phyloP scores from a whole-genome alignment of 2,113 vertebrate species.

The Burhinus oedicnemus region DNA sequence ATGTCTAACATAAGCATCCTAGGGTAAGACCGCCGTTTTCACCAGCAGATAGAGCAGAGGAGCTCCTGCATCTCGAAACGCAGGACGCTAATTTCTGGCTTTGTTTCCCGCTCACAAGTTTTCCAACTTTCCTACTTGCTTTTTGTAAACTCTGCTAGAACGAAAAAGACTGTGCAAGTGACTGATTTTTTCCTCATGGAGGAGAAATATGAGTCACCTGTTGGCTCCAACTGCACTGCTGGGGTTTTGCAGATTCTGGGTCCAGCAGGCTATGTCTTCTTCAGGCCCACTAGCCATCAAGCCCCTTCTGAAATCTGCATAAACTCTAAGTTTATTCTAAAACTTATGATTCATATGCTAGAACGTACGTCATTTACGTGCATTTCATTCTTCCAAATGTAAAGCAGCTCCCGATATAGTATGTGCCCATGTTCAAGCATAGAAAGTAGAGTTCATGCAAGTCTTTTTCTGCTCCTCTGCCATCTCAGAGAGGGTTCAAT shows the following conservation, averaged over 20 bases:
- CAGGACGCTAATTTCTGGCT: rapidly evolving
- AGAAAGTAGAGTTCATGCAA: neutral
- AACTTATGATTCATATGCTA: neutral
- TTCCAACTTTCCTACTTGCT: neutral
- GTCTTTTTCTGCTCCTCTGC: neutral
- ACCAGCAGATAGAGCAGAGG: neutral
- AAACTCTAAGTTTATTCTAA: neutral
- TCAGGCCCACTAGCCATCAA: neutral
- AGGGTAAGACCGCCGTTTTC: neutral
- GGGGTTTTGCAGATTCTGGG: neutral
- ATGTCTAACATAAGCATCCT: neutral
- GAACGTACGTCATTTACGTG: neutral
- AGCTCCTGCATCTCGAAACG: neutral
- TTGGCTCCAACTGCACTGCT: neutral
- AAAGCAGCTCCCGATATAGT: neutral
- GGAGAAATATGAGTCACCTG: neutral
- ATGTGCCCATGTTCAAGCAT: neutral
- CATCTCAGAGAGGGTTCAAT: neutral
- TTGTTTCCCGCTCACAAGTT: neutral
- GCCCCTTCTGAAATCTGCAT: neutral
- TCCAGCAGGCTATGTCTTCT: neutral
- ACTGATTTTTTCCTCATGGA: neutral
- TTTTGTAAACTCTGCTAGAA: neutral
- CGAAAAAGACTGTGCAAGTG: neutral
- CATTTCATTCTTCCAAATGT: neutral